A percentile compares a stretch with the other conserved stretches of the same genome.
Conservation (phyloP, 1,140 invertebrate genomes). For the Drosophila bipectinata region DNA sequence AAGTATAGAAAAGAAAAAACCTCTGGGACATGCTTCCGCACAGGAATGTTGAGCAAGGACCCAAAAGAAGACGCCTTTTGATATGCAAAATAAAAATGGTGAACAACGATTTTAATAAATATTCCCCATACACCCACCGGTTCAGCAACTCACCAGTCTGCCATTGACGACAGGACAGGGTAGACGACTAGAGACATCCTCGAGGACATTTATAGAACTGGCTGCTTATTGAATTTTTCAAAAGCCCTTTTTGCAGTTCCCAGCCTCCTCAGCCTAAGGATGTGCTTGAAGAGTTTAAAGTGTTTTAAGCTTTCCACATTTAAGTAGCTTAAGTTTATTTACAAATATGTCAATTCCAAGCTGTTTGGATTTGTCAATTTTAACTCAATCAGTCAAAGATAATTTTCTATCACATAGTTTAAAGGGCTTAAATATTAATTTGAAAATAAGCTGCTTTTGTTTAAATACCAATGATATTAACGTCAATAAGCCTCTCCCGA, state of each 20-base stretch:
- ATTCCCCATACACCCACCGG: constrained; percentile 56
- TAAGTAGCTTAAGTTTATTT: constrained; percentile 10
- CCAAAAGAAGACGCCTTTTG: constrained; percentile 57
- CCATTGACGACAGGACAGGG: constrained; percentile 9
- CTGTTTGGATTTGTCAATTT: background rate
- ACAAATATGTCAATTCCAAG: background rate
- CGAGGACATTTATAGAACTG: constrained; percentile 37
- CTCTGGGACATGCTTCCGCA: constrained; percentile 42
- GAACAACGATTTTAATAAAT: constrained; percentile 77
- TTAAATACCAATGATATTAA: background rate
- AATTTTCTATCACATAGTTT: background rate
- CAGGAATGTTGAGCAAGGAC: constrained; percentile 39
- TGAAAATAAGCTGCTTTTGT: too few species aligned
- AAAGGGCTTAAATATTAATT: background rate
- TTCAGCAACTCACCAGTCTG: constrained; percentile 19
- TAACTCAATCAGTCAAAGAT: too few species aligned
- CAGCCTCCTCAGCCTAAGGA: constrained; percentile 8
- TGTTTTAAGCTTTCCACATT: constrained; percentile 44
- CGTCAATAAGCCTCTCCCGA: background rate
- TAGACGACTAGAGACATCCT: constrained; percentile 44
- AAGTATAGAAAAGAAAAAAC: constrained; percentile 10
- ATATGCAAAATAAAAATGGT: constrained; percentile 79
- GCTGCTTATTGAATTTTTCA: constrained; percentile 76
- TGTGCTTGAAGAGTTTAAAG: constrained; percentile 25
- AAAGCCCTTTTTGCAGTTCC: constrained; percentile 40